Base-by-base conservation (phyloP, 1,140 invertebrate genomes). In the Calycopis cecrops region DNA sequence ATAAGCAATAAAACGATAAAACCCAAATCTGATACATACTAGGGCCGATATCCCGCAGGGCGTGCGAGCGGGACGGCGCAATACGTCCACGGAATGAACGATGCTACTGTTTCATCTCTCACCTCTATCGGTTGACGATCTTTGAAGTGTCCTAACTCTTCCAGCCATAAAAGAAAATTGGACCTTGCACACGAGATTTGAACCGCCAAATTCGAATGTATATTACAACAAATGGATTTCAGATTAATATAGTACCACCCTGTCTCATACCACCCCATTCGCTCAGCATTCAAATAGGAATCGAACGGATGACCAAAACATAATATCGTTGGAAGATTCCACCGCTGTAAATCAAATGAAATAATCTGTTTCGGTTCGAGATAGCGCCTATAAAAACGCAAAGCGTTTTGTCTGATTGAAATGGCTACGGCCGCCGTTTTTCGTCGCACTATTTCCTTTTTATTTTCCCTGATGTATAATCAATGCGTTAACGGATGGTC, bases 1-100 rank as follows among this genome's bases (percentile, higher is more conserved):
- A 87, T 87, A 87, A 85, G 83, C 83, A 85, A 85, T 87, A 87
- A 87, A 87, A 87, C 81, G 81, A 85, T 87, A 85, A 85, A 87
- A 84, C 79, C 81, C 81, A 85, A 87, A 87, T 87, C 84, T 87
- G 84, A 87, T 87, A 86, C 83, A 85, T 85, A 78, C 84, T 85
- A 83, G 77, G 77, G 77, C 69, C 79, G 66, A 77, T 75, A 71
- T 76, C 80, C 78, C 78, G 77, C 74, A 71, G 78, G 74, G 73
- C 61, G 81, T 78, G 78, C 57, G 77, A 87, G 60, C 9, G 67
- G 65, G 80, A 87, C 63, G 55, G 63, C 55, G 71, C 67, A 75
- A 82, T 79, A 84, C 73, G 78, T 75, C 66, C 52, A 57, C 76
- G 69, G 79, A 85, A 85, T 87, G 79, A 85, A 84, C 73, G 73